Percentiles rank a stretch among this genome's conserved stretches.
Conservation (phyloP, 1,140 invertebrate genomes). For the Meloidogyne floridensis region DNA sequence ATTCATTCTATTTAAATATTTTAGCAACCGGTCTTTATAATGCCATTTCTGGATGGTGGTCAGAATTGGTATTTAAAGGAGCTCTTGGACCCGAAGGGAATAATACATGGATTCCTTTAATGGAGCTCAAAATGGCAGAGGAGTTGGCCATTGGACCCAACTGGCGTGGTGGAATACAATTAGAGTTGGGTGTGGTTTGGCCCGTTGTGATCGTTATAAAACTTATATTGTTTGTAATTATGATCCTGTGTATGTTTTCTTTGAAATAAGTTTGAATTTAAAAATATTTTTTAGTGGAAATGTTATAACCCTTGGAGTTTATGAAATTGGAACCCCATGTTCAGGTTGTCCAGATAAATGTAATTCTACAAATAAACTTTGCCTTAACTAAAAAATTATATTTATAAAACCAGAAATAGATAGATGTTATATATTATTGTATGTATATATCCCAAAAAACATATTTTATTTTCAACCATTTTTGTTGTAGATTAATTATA, state of each 20-base stretch:
- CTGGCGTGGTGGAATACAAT: slow-evolving; percentile 21
- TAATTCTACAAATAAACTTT: no score
- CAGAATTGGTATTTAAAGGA: slow-evolving; percentile 11
- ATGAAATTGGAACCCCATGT: no score
- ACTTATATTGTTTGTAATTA: slow-evolving; percentile 27
- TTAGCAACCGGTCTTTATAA: background rate
- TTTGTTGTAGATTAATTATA: no score
- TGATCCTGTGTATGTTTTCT: slow-evolving; percentile 13
- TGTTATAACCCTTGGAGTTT: no score
- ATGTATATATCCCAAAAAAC: no score
- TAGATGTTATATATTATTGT: no score
- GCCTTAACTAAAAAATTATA: no score
- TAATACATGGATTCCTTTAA: slow-evolving; percentile 9
- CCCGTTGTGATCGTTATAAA: background rate
- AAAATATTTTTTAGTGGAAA: no score
- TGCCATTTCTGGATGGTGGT: slow-evolving; percentile 16
- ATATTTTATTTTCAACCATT: no score
- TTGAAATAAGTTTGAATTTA: background rate
- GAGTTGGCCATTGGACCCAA: slow-evolving; percentile 29
- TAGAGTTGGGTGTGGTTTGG: slow-evolving; percentile 12
- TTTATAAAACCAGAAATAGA: no score
- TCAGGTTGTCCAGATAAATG: no score
- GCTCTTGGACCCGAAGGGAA: background rate
- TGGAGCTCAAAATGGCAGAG: background rate
- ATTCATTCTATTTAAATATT: no score